Base-by-base conservation (phyloP, 2,888 invertebrate genomes). In the Tenthredo amoena region DNA sequence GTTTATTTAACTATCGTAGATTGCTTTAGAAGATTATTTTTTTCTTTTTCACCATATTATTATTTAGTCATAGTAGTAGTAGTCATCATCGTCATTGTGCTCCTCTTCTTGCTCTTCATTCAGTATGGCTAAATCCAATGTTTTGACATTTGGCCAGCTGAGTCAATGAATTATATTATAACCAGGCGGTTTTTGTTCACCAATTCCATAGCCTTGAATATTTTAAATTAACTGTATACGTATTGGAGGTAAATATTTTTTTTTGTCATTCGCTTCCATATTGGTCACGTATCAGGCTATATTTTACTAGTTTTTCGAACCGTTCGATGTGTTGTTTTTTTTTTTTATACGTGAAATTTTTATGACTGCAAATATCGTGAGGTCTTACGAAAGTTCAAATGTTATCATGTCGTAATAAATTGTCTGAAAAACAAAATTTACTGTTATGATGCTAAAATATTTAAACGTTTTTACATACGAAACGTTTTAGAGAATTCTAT, bases 81-180 rank as follows among this genome's bases (percentile, higher is more conserved):
- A 10, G 40, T 81, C 58, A 21, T 62, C n/a, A 40, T 81, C 81
- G 47, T 68, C 26, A 68, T 34, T 68, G 31, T 31, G 31, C 34
- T 34, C 1, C 15, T 34, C 55, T n/a, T 55, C 55, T 55, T n/a
- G 34, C 68, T 62, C 62, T 31, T 21, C 62, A 58, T 62, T 79
- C 47, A 31, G 31, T 79, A 34, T 68, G 18, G 43, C 68, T 40
- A 50, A 31, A 43, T 31, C 10, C 81, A 15, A 47, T 83, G 83
- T 83, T 83, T 83, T 83, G 83, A 83, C 83, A 71, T 71, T 68
- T 71, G 40, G 71, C 71, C 83, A 83, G 68, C 83, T 83, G 83
- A 83, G 21, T 83, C 83, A 34, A 21, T 43, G 71, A 83, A 43
- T 83, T 71, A 71, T 83, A 34, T 83, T 62, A 81, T 26, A 40